Conservation (phyloP, 2,888 invertebrate species). For the Platypus cylindrus region DNA sequence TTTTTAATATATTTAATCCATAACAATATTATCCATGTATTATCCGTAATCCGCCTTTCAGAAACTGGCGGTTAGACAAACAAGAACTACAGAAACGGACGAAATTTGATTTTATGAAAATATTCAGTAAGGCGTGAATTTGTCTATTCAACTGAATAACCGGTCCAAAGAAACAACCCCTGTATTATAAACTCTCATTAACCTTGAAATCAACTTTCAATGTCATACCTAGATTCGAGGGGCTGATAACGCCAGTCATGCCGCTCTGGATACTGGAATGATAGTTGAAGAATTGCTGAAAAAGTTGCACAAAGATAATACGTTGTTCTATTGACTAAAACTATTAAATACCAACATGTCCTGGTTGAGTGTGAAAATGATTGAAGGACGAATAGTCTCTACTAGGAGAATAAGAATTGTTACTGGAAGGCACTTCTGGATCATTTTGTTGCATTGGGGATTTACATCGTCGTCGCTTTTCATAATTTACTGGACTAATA, state of each 20-base stretch:
- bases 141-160: too few relatives aligned
- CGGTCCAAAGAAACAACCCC: too few relatives aligned
- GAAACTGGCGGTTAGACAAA: too few relatives aligned
- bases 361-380: conserved; percentile 86
- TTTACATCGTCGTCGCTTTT: conserved; percentile 29
- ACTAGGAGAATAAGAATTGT: conserved; percentile 30
- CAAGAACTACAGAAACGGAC: too few relatives aligned
- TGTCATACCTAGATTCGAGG: conserved; percentile 76
- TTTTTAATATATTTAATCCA: too few relatives aligned
- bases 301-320: conserved; percentile 19
- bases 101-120: too few relatives aligned
- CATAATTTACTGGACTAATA: conserved; percentile 33
- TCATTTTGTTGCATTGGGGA: conserved; percentile 30
- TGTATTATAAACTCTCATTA: too few relatives aligned
- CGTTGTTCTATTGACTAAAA: conserved; percentile 15
- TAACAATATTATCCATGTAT: too few relatives aligned
- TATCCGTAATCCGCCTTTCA: too few relatives aligned
- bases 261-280: conserved; percentile 77
- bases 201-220: too few relatives aligned
- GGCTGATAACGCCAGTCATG: conserved; percentile 79
- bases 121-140: too few relatives aligned
- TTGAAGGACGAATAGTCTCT: conserved; percentile 60
- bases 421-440: conserved; percentile 27
- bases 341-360: conserved; percentile 51
- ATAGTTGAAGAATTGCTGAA: conserved; percentile 87